These are phyloP conservation scores for Ethmia dodecea DNA, from an alignment of 2,888 invertebrate genomes.

Conservation along the genomic window DNA sequence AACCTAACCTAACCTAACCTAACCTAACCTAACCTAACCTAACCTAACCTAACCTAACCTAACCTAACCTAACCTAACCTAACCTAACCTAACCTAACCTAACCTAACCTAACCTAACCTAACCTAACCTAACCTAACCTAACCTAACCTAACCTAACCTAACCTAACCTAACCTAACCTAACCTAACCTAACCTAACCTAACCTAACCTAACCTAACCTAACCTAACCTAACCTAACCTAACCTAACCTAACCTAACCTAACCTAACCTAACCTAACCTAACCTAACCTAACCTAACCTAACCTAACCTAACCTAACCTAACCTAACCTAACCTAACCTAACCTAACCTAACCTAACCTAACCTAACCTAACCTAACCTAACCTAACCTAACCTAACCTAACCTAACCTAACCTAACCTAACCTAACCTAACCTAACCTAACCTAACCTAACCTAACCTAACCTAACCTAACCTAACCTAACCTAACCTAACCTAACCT, in stretches of 20 bases:
- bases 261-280: constrained; percentile 3
- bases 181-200: constrained; percentile 3
- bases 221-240: constrained; percentile 7
- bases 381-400: constrained; percentile 24
- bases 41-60: constrained; percentile 15
- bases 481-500: constrained; percentile 19
- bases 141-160: constrained; percentile 5
- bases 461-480: constrained; percentile 19
- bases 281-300: constrained; percentile 8
- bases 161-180: constrained; percentile 3
- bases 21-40: constrained; percentile 4
- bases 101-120: constrained; percentile 10
- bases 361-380: constrained; percentile 23
- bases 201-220: constrained; percentile 3
- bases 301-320: constrained; percentile 2
- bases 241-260: constrained; percentile 5
- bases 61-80: constrained; percentile 1
- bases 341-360: constrained; percentile 17
- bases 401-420: constrained; percentile 20
- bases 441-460: constrained; percentile 20
- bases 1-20: constrained; percentile 15
- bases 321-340: neutral
- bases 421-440: constrained; percentile 19
- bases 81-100: constrained; percentile 3
- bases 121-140: constrained; percentile 11